Evolutionary conservation across 2,888 invertebrate genomes (phyloP).

Genomic region (Rotaria magnacalcarata): DNA sequence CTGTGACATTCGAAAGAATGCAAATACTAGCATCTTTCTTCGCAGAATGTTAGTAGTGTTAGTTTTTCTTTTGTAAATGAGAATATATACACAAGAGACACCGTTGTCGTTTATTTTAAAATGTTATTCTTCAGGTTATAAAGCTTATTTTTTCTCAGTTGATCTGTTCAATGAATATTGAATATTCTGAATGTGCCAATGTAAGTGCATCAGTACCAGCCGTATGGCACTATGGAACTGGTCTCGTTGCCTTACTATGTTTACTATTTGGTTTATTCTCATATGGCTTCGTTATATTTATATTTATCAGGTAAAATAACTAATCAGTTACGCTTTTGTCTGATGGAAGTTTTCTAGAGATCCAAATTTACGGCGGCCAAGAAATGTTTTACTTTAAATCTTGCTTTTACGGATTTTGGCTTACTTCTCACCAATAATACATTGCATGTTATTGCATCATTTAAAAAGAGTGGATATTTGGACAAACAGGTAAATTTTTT

Average conservation of each 20-base stretch:
- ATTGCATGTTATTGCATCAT: conserved; percentile 37
- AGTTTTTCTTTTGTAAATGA: too few species aligned
- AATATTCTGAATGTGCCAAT: neutral
- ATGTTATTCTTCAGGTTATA: too few species aligned
- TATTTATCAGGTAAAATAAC: neutral
- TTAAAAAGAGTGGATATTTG: conserved; percentile 42
- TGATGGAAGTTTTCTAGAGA: neutral
- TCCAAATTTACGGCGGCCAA: neutral
- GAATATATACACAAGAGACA: too few species aligned
- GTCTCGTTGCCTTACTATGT: neutral
- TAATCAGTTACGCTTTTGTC: too few species aligned
- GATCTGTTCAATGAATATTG: neutral
- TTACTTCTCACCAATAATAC: conserved; percentile 36
- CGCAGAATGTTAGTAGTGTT: too few species aligned
- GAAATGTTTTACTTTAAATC: conserved; percentile 38
- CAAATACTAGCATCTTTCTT: too few species aligned
- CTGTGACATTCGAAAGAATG: too few species aligned
- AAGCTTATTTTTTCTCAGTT: too few species aligned
- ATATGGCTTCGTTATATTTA: neutral
- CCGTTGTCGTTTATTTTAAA: too few species aligned
- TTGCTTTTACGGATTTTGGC: conserved; percentile 40
- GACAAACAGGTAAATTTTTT: conserved; percentile 23
- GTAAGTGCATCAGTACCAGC: neutral
- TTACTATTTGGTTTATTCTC: neutral
- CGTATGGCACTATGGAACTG: neutral